Base-by-base conservation (phyloP, 2,113 vertebrate genomes). In the Serilophus lunatus region DNA sequence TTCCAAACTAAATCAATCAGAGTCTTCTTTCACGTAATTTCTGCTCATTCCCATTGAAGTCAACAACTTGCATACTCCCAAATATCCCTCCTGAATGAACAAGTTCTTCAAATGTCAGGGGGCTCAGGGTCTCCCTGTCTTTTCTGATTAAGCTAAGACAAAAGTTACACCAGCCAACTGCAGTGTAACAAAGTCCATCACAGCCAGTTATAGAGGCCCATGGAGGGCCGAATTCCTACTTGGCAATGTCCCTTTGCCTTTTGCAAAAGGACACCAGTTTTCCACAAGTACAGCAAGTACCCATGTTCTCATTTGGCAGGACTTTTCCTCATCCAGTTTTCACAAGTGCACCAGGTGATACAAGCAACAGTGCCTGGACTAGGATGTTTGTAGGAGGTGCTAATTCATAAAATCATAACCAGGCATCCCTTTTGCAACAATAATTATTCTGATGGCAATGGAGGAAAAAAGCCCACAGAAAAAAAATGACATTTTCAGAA, bases 361-460 rank as follows among this genome's bases (percentile, higher is more conserved):
- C 12, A 66, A 86, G 64, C 33, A 89, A 84, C 63, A 82, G 24
- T 51, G 59, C 45, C 75, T 40, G 36, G 40, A 53, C 49, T 60
- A 33, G 49, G 51, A 29, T 54, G 45, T 83, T 29, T 40, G 57
- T 33, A 88, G 11, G 44, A 86, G 90, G 8, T 45, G 26, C 59
- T 44, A 63, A 45, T 40, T 88, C 35, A 69, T 47, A 69, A 81
- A 95, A 78, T 38, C 4, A 18, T 51, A 59, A n/a, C 15, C 26
- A 49, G 51, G 63, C 70, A 72, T 35, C 36, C 49, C 83, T 70
- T 90, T 90, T 60, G 93, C 44, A 86, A 36, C 29, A 96, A 90
- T 91, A 97, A 96, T 95, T 92, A 95, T 71, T 35, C 68, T 61
- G 68, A 92, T 61, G 33, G 70, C 63, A 95, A 77, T 35, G 68